These are phyloP conservation scores for Motacilla alba DNA, from an alignment of 2,113 vertebrate genomes.

Conservation along the genomic window DNA sequence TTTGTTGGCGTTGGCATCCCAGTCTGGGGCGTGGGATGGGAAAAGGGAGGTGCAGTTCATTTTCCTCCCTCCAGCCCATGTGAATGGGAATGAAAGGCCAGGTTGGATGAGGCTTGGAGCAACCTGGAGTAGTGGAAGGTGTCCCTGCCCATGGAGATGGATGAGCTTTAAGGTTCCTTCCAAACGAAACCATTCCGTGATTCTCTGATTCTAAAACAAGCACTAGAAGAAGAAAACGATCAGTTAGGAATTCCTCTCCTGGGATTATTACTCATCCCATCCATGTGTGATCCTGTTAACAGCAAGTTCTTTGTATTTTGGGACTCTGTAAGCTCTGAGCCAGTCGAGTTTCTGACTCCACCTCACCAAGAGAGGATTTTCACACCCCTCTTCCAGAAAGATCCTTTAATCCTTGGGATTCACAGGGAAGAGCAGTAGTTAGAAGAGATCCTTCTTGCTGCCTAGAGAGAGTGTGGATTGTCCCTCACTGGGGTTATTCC, in stretches of 20 bases:
- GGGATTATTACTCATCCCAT: background rate
- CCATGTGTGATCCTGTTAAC: background rate
- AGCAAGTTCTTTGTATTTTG: background rate
- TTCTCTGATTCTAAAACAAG: background rate
- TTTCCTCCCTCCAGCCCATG: background rate
- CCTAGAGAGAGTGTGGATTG: background rate
- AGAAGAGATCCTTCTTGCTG: background rate
- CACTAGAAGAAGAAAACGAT: background rate
- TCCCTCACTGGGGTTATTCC: no score
- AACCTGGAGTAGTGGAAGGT: background rate
- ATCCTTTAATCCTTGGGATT: background rate
- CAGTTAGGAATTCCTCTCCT: background rate
- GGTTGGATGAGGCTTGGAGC: background rate
- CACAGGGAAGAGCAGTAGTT: background rate
- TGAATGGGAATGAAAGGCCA: background rate
- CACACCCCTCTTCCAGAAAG: background rate
- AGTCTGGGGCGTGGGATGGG: background rate
- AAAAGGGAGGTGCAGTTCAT: background rate
- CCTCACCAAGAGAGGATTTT: background rate
- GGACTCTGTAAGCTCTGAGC: background rate
- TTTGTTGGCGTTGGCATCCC: background rate
- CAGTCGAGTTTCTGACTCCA: background rate
- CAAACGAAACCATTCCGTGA: fast-evolving
- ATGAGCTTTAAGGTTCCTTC: background rate
- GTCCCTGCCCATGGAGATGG: background rate